Evolutionary conservation across 2,797 vertebrate species (phyloP), one percentile per base, ranked within the genome.

Genomic region (Amblyopsis hoosieri): DNA sequence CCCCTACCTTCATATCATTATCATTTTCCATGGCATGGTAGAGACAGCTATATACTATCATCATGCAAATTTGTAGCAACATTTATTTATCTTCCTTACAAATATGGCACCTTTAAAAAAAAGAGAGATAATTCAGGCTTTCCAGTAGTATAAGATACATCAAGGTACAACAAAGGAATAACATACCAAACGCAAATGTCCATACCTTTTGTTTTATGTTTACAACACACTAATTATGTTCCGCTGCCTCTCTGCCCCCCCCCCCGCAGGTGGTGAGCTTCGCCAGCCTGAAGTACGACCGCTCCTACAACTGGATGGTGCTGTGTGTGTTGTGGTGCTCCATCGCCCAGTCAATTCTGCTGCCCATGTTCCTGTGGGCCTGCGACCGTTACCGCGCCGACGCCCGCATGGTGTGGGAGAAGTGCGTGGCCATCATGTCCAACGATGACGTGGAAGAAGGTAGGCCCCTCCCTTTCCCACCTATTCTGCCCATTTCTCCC

Each of bases 241-340:
- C 23, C 23, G 3, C 23, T 23, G 23, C 23, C 23, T 23, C 65
- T 51, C 47, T 2, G 48, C 60, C 12, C 52, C 62, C 52, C 62
- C 54, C 60, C 64, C 33, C 48, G 31, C 90, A 97, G 96, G 96
- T 96, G 89, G 95, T 97, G 83, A 97, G 96, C 77, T 95, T 96
- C 79, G 93, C 95, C 78, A 97, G 96, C 71, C 88, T 97, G 84
- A 94, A 93, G 86, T 95, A 94, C 0, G 92, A 94, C 4, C 87
- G 90, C 62, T 93, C 95, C 3, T 94, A 94, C 3, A 92, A 91
- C 76, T 98, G 96, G 96, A 98, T 97, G 96, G 94, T 94, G 10
- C 79, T 96, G 68, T 96, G 95, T 4, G 92, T 97, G 71, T 89
- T 98, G 37, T 98, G 96, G 96, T 97, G 96, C 89, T 96, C 96